Conservation (phyloP, 2,888 invertebrate species). For the Cylindroiulus punctatus region DNA sequence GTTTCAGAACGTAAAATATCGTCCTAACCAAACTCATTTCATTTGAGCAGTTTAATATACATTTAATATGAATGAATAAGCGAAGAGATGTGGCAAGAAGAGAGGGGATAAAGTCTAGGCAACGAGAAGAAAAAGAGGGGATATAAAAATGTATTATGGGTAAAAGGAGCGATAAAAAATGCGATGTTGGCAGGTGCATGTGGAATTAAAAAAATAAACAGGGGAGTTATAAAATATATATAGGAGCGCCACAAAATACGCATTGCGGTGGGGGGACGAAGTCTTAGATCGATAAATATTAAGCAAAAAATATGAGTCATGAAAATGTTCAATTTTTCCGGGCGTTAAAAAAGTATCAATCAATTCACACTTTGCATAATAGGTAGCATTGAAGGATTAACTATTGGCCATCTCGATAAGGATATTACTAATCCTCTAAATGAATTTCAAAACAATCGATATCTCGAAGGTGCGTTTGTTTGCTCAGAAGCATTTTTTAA, state of each 20-base stretch:
- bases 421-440: not conserved
- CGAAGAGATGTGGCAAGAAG: slow-evolving; percentile 19
- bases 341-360: slow-evolving; percentile 23
- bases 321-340: not conserved
- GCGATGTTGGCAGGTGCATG: slow-evolving; percentile 50
- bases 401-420: not conserved
- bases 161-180: slow-evolving; percentile 52
- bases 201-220: slow-evolving; percentile 51
- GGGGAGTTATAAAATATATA: slow-evolving; percentile 49
- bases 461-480: too few relatives aligned
- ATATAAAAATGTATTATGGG: slow-evolving; percentile 49
- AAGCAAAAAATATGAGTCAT: slow-evolving; percentile 40
- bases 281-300: slow-evolving; percentile 11
- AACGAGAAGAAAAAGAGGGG: slow-evolving; percentile 44
- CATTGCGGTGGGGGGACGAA: slow-evolving; percentile 37
- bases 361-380: slow-evolving; percentile 22
- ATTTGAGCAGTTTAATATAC: slow-evolving; percentile 34
- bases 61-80: slow-evolving; percentile 50
- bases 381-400: slow-evolving; percentile 40
- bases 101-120: slow-evolving; percentile 23
- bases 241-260: slow-evolving; percentile 45
- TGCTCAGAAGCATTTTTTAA: too few relatives aligned
- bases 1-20: not conserved
- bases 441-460: too few relatives aligned
- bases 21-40: slow-evolving; percentile 24